Evolutionary conservation across 1,140 invertebrate species (phyloP).

Genomic region (Bombus affinis): DNA sequence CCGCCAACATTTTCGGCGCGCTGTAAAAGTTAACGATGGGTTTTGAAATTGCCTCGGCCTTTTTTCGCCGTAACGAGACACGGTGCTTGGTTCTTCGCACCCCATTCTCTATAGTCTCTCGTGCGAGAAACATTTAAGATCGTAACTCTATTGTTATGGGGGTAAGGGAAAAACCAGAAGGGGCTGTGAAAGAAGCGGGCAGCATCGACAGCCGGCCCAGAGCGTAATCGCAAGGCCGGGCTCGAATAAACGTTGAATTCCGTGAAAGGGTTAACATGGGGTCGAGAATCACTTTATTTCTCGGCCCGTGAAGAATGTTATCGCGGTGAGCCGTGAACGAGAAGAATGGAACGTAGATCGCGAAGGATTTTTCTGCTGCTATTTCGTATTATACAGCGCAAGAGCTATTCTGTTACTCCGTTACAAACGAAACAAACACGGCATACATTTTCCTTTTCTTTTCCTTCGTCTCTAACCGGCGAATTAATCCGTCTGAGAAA

Average conservation of each 20-base stretch:
- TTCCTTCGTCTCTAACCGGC: not conserved
- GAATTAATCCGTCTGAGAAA: not conserved
- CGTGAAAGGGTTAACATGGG: slow-evolving; percentile 35
- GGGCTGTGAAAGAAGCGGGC: not conserved
- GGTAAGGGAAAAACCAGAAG: not conserved
- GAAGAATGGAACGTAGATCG: slow-evolving; percentile 11
- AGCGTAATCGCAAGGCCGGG: slow-evolving; percentile 53
- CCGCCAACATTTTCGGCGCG: slow-evolving; percentile 47
- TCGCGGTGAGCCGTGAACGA: slow-evolving; percentile 44
- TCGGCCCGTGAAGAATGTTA: slow-evolving; percentile 24
- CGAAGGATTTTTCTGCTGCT: not conserved
- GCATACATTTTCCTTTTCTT: not conserved
- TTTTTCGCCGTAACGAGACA: slow-evolving; percentile 70
- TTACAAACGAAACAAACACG: not conserved
- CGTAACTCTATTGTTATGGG: slow-evolving; percentile 67
- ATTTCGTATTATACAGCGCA: slow-evolving; percentile 19
- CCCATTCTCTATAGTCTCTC: slow-evolving; percentile 64
- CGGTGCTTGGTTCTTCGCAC: slow-evolving; percentile 67
- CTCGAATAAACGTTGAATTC: slow-evolving; percentile 63
- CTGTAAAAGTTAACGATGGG: slow-evolving; percentile 73
- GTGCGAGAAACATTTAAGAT: slow-evolving; percentile 66
- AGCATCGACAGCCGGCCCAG: slow-evolving; percentile 32
- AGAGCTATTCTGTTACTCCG: no score
- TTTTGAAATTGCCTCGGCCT: slow-evolving; percentile 72
- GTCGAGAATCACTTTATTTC: slow-evolving; percentile 53